A percentile compares a stretch with the other conserved stretches of the same genome.
phyloP scores from a whole-genome alignment of 2,888 invertebrate genomes.

The Dasypolia templi region DNA sequence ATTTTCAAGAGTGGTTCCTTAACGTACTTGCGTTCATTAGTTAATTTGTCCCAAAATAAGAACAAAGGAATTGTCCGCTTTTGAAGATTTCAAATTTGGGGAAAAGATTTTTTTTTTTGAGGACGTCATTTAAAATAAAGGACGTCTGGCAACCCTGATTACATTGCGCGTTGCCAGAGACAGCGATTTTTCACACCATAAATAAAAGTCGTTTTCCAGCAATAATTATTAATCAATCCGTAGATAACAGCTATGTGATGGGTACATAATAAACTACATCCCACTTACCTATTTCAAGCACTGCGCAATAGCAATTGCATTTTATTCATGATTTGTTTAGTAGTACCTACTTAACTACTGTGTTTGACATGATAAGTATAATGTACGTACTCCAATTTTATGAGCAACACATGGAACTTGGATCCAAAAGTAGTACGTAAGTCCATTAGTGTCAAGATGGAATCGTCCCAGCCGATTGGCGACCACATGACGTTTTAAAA shows the following conservation, averaged over 20 bases:
- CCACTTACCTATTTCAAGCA: background rate
- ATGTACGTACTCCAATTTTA: background rate
- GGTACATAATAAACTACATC: too few relatives aligned
- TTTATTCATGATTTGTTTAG: background rate
- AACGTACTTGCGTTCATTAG: too few relatives aligned
- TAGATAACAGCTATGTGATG: background rate
- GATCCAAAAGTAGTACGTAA: background rate
- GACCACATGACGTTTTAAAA: conserved; percentile 23
- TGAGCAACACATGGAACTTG: background rate
- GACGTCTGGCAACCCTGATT: too few relatives aligned
- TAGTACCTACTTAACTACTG: background rate
- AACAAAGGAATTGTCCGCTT: too few relatives aligned
- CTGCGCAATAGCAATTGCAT: background rate
- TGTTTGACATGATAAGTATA: background rate
- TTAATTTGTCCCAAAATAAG: too few relatives aligned
- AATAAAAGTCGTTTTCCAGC: background rate
- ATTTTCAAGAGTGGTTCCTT: too few relatives aligned
- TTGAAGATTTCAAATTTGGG: too few relatives aligned
- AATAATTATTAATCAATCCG: background rate
- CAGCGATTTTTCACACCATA: background rate
- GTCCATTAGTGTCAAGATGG: conserved; percentile 2
- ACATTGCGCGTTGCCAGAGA: background rate
- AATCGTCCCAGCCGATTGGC: background rate
- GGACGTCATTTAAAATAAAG: too few relatives aligned
- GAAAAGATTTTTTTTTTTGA: too few relatives aligned